Conservation (phyloP, 1,140 invertebrate species). For the Trichonephila inaurata region DNA sequence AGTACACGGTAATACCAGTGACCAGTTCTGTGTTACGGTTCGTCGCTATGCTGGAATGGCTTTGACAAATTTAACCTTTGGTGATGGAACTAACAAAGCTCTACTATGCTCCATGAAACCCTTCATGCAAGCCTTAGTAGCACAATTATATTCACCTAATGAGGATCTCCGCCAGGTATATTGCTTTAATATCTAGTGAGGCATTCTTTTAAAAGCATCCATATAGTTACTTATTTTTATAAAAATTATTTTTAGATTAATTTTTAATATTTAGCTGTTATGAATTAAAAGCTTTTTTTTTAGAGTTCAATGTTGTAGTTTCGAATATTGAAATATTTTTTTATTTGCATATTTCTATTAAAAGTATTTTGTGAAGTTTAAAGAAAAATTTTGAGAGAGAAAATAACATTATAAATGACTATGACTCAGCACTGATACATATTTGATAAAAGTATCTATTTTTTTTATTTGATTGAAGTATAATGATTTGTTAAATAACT, state of each 20-base stretch:
- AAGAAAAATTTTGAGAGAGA: too few species aligned
- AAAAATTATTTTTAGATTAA: neutral
- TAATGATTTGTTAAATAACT: too few species aligned
- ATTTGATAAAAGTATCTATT: too few species aligned
- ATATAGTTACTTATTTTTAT: neutral
- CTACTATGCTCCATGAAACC: slow-evolving; percentile 93
- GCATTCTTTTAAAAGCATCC: neutral
- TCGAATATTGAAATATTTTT: too few species aligned
- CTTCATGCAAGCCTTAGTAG: slow-evolving; percentile 94
- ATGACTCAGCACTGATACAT: too few species aligned
- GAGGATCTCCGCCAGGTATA: slow-evolving; percentile 93
- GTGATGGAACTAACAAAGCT: slow-evolving; percentile 97
- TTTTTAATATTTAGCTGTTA: too few species aligned
- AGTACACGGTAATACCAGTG: slow-evolving; percentile 89
- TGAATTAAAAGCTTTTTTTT: too few species aligned
- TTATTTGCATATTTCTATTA: too few species aligned
- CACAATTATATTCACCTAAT: slow-evolving; percentile 91
- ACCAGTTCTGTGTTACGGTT: slow-evolving; percentile 92
- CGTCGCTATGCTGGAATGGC: slow-evolving; percentile 97
- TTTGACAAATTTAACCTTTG: slow-evolving; percentile 97
- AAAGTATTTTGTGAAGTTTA: too few species aligned
- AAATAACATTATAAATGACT: too few species aligned
- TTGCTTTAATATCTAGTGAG: neutral
- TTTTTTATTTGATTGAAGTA: too few species aligned
- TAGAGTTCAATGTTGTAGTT: too few species aligned